Conservation (phyloP, 2,888 invertebrate genomes). For the Margaritifera margaritifera region DNA sequence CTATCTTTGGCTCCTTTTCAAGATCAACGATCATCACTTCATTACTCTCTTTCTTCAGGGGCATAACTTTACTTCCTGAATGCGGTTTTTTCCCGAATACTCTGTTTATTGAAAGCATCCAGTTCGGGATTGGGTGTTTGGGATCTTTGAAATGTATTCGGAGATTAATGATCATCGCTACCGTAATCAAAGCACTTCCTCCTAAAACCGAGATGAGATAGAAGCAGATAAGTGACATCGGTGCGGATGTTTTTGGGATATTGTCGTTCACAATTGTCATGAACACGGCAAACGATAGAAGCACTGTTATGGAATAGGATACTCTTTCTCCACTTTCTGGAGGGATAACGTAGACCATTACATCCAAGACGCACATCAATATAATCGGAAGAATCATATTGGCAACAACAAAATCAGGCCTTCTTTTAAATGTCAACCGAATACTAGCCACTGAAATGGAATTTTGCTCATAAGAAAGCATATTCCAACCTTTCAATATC, state of each 20-base stretch:
- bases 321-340: conserved; percentile 22
- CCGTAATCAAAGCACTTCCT: conserved; percentile 15
- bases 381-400: conserved; percentile 21
- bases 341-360: conserved; percentile 16
- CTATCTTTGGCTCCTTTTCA: too few relatives aligned
- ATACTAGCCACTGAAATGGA: conserved; percentile 6
- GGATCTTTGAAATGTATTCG: conserved; percentile 11
- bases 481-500: conserved; percentile 7
- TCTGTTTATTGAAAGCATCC: too few relatives aligned
- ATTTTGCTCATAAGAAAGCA: conserved; percentile 1
- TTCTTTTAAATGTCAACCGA: conserved; percentile 8
- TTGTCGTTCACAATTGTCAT: conserved; percentile 25
- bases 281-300: conserved; percentile 26
- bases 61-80: too few relatives aligned
- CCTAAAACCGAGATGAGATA: conserved; percentile 14
- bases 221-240: conserved; percentile 21
- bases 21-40: too few relatives aligned
- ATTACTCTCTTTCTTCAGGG: too few relatives aligned
- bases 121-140: neutral
- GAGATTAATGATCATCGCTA: conserved; percentile 10
- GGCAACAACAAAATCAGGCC: conserved; percentile 19
- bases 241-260: conserved; percentile 25
- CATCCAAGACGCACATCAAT: conserved; percentile 14
- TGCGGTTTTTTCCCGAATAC: too few relatives aligned
- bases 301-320: conserved; percentile 18